A percentile compares a stretch with the other conserved stretches of the same genome.
Conservation (phyloP, 2,113 vertebrate genomes). For the Asarcornis scutulata region DNA sequence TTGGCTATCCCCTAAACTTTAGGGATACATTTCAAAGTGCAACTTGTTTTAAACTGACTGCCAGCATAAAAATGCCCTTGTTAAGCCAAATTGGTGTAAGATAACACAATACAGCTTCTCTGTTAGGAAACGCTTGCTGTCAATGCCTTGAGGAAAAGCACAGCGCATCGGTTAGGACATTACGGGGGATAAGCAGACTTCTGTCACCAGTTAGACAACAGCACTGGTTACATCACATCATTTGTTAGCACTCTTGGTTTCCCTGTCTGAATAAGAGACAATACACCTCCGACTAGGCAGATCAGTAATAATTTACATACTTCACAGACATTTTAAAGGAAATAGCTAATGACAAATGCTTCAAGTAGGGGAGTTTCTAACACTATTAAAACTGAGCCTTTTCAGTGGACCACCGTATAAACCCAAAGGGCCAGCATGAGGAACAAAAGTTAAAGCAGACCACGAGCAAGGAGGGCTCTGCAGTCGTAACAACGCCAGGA, state of each 20-base stretch:
- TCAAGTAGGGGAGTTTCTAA: background rate
- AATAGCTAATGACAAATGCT: background rate
- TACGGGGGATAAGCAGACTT: background rate
- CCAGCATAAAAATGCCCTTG: fast-evolving
- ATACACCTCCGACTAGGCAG: background rate
- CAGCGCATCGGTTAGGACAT: background rate
- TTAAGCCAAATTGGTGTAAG: background rate
- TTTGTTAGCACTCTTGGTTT: background rate
- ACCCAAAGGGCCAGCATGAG: background rate
- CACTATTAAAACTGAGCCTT: background rate
- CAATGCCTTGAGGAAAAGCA: background rate
- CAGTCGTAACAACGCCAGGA: fast-evolving
- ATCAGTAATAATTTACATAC: background rate
- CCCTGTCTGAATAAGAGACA: background rate
- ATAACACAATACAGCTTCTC: background rate
- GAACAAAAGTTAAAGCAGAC: background rate
- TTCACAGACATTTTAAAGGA: background rate
- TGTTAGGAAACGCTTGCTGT: background rate
- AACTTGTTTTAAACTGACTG: background rate
- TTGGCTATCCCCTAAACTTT: background rate
- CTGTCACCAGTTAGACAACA: background rate
- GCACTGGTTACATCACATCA: background rate
- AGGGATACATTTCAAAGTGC: background rate
- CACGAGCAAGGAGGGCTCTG: background rate
- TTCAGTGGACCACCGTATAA: background rate